Evolutionary conservation across 2,888 invertebrate species (phyloP).

Genomic region (Nebria brevicollis): DNA sequence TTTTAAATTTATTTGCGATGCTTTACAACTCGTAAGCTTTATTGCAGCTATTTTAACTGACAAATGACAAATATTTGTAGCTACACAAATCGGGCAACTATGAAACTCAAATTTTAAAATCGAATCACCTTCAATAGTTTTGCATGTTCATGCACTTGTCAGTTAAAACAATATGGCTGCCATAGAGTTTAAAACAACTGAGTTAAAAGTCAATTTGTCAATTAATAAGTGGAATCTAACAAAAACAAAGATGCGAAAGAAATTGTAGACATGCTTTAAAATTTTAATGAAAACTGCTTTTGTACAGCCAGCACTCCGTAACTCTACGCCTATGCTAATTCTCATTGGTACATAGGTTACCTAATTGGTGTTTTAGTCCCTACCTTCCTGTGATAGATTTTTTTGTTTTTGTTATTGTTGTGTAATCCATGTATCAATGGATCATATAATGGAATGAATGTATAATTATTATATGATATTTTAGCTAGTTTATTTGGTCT

Average conservation of each 20-base stretch:
- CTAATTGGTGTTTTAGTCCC: neutral
- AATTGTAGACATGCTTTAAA: neutral
- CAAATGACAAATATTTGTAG: neutral
- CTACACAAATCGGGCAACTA: neutral
- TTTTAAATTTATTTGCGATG: neutral
- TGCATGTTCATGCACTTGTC: neutral
- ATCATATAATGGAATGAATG: neutral
- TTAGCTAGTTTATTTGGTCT: neutral
- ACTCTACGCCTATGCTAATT: neutral
- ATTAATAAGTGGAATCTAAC: neutral
- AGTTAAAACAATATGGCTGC: neutral
- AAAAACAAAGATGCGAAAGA: too few species aligned
- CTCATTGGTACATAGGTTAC: neutral
- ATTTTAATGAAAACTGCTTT: neutral
- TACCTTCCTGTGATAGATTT: neutral
- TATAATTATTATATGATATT: constrained; percentile 1
- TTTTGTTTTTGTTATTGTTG: neutral
- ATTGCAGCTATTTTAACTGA: neutral
- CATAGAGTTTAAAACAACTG: neutral
- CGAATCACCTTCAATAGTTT: neutral
- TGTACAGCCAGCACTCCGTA: neutral
- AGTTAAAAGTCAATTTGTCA: neutral
- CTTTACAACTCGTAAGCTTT: neutral
- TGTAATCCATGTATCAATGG: neutral
- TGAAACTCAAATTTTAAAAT: neutral